Evolutionary conservation across 2,113 vertebrate species (phyloP).

Genomic region (Platanista minor): DNA sequence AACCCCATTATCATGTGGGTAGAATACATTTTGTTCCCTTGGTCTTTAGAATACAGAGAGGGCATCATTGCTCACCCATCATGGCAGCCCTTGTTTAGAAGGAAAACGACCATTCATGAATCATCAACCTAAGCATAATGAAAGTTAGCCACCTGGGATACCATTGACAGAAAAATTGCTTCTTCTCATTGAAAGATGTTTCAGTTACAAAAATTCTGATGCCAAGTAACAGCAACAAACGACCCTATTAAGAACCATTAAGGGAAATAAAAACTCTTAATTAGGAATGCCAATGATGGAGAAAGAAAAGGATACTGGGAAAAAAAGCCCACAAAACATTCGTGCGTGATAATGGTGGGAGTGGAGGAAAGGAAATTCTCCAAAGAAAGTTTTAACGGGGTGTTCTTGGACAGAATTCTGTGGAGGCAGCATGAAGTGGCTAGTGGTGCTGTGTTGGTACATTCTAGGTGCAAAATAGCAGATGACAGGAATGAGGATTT

Average conservation of each 20-base stretch:
- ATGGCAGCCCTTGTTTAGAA: background rate
- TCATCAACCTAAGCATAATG: background rate
- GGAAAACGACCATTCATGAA: background rate
- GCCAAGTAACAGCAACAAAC: background rate
- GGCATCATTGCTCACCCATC: background rate
- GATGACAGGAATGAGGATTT: constrained; percentile 28
- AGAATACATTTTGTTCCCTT: background rate
- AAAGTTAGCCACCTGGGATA: background rate
- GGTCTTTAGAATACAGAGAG: background rate
- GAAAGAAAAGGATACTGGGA: background rate
- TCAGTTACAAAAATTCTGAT: background rate
- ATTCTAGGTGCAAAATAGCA: constrained; percentile 35
- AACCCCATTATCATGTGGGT: background rate
- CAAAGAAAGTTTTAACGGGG: constrained; percentile 30
- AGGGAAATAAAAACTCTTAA: background rate
- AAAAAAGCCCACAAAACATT: background rate
- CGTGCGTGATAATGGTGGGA: background rate
- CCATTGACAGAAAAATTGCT: background rate
- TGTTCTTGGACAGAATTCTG: constrained; percentile 57
- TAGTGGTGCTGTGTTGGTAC: constrained; percentile 43
- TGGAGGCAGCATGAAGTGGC: constrained; percentile 44
- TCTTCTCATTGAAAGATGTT: background rate
- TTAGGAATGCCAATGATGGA: background rate
- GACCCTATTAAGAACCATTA: background rate
- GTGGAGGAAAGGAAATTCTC: constrained; percentile 14